Evolutionary conservation across 1,140 invertebrate species (phyloP).

Genomic region (Samia ricini): DNA sequence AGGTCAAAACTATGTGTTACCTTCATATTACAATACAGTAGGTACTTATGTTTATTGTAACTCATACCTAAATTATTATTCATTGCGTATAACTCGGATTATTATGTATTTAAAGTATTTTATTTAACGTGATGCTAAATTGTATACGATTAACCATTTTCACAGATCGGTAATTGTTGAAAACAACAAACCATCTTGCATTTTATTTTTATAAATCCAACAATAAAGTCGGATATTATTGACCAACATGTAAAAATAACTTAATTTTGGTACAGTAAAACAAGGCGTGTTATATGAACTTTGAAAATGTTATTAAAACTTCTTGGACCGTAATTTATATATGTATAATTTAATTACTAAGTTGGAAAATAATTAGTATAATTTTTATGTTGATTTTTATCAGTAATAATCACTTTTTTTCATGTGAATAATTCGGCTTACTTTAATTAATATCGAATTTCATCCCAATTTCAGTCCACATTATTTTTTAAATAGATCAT

Average conservation of each 20-base stretch:
- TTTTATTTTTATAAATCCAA: not conserved
- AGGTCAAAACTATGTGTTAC: conserved; percentile 9
- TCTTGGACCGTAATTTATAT: not conserved
- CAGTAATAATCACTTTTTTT: not conserved
- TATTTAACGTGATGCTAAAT: not conserved
- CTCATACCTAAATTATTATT: conserved; percentile 11
- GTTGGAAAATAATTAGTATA: not conserved
- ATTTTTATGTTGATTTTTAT: not conserved
- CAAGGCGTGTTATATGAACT: not conserved
- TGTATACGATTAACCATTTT: not conserved
- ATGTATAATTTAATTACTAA: not conserved
- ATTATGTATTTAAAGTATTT: not conserved
- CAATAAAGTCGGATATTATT: not conserved
- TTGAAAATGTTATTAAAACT: not conserved
- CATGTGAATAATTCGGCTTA: not conserved
- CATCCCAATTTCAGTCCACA: not conserved
- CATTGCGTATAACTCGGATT: not conserved
- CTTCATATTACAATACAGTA: conserved; percentile 9
- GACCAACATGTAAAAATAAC: not conserved
- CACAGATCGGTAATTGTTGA: not conserved
- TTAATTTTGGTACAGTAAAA: too few species aligned
- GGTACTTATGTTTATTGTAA: conserved; percentile 11
- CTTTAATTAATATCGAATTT: not conserved
- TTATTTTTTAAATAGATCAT: not conserved
- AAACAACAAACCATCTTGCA: not conserved